phyloP scores from a whole-genome alignment of 2,888 invertebrate species.

The Calameuta pallipes region DNA sequence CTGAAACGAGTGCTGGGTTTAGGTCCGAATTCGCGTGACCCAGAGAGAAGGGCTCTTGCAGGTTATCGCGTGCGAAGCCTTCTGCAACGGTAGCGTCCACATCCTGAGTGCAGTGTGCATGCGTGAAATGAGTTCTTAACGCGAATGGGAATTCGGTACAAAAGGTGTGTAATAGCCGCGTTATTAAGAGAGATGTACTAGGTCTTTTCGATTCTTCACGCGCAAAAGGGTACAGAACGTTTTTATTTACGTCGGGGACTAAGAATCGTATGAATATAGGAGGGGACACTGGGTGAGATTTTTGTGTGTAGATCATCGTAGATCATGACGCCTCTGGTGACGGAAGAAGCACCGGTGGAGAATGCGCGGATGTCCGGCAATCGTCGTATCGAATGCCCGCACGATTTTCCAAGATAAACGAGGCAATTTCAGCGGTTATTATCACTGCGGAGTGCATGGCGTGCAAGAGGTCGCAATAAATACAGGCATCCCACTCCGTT shows the following conservation, averaged over 20 bases:
- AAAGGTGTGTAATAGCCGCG: conserved; percentile 27
- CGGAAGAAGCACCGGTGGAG: neutral
- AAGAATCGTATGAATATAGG: neutral
- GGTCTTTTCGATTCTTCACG: neutral
- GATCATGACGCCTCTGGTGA: neutral
- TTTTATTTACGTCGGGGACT: neutral
- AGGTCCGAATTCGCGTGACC: conserved; percentile 39
- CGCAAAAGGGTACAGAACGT: neutral
- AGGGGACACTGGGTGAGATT: neutral
- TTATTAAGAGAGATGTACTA: conserved; percentile 30
- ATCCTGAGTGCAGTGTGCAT: conserved; percentile 32
- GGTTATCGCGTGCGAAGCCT: conserved; percentile 30
- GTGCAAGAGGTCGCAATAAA: conserved; percentile 18
- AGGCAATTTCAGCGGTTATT: neutral
- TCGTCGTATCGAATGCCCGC: neutral
- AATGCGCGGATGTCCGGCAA: neutral
- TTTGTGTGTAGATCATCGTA: neutral
- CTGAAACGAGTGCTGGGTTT: conserved; percentile 22
- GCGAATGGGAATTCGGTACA: conserved; percentile 42
- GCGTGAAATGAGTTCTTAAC: conserved; percentile 53
- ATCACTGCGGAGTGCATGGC: conserved; percentile 9
- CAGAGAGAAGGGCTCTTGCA: conserved; percentile 9
- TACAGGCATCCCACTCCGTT: conserved; percentile 6
- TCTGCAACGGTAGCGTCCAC: conserved; percentile 26
- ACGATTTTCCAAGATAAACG: conserved; percentile 5